Evolutionary conservation across 2,797 vertebrate species (phyloP).

Genomic region (Bufotes viridis): DNA sequence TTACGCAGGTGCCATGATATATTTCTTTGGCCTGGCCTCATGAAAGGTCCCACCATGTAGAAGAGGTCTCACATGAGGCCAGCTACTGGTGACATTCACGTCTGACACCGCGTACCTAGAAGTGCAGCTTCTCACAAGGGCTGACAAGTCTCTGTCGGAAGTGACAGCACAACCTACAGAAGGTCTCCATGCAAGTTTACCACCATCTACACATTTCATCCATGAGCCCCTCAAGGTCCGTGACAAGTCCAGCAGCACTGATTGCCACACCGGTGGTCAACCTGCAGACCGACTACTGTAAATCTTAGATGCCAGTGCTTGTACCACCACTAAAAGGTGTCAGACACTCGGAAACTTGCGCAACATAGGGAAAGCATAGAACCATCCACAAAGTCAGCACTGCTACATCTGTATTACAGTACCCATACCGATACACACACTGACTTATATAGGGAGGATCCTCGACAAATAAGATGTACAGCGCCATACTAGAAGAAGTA

Average conservation of each 20-base stretch:
- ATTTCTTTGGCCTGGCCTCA: neutral
- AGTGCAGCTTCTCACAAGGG: neutral
- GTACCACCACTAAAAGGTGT: neutral
- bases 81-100: neutral
- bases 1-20: neutral
- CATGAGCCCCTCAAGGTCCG: too few relatives aligned
- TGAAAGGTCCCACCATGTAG: neutral
- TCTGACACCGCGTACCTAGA: neutral
- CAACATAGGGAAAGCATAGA: neutral
- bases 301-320: neutral
- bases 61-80: neutral
- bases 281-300: neutral
- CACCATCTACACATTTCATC: too few relatives aligned
- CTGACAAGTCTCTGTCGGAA: neutral
- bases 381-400: neutral
- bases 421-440: neutral
- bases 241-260: neutral
- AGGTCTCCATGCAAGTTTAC: neutral
- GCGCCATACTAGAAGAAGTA: neutral
- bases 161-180: neutral
- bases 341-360: neutral
- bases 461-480: neutral
- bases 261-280: neutral
- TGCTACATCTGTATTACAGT: neutral
- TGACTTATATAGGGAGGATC: neutral